These are phyloP conservation scores for Agapornis roseicollis DNA, from an alignment of 2,113 vertebrate genomes.

Conservation along the genomic window DNA sequence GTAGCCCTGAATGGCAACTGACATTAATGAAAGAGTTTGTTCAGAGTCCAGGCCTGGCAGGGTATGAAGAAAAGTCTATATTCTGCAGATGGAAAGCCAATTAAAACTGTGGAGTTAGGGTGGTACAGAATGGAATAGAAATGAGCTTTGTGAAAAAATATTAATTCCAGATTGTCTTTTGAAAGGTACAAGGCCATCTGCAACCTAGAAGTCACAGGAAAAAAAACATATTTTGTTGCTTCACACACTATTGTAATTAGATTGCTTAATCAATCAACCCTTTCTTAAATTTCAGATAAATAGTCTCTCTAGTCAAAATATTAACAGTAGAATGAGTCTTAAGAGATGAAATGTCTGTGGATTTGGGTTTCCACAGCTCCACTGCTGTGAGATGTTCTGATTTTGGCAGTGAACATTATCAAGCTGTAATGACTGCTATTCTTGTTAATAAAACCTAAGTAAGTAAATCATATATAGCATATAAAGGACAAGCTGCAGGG, in stretches of 20 bases:
- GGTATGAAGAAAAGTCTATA: neutral
- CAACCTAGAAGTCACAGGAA: neutral
- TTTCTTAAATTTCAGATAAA: neutral
- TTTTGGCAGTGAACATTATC: slow-evolving; percentile 15
- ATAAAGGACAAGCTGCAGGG: slow-evolving; percentile 6
- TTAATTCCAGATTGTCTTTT: neutral
- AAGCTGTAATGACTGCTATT: slow-evolving; percentile 3
- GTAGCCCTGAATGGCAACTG: slow-evolving; percentile 31
- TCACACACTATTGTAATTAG: neutral
- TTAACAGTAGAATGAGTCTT: neutral
- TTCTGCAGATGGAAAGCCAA: slow-evolving; percentile 5
- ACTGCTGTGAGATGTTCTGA: neutral
- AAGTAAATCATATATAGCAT: slow-evolving; percentile 24
- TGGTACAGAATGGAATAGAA: neutral
- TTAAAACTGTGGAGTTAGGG: neutral
- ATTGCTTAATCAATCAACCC: neutral
- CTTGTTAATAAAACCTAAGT: slow-evolving; percentile 1
- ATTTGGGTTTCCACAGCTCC: neutral
- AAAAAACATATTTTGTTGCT: neutral
- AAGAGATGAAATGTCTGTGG: neutral
- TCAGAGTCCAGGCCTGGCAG: neutral
- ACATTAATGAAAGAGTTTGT: slow-evolving; percentile 20
- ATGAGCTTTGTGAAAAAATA: neutral
- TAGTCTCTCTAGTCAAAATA: neutral
- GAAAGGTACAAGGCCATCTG: neutral